Evolutionary conservation across 2,888 invertebrate genomes (phyloP), one percentile per base, ranked within the genome.

Genomic region (Mimumesa dahlbomi): DNA sequence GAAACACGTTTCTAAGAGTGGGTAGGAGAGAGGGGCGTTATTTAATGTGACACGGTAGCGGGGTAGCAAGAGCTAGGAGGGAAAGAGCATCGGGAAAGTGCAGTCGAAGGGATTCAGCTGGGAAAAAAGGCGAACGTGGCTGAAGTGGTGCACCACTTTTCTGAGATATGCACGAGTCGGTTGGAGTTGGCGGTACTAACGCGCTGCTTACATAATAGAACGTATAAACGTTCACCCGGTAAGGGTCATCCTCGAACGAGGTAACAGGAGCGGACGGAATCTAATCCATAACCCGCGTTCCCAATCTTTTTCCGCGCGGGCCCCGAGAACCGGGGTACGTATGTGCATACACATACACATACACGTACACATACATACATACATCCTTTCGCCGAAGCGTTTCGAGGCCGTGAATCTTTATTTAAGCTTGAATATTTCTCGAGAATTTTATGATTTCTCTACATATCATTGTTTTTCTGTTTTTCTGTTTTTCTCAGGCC

Each of bases 401-500:
- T n/a, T n/a, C n/a, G n/a, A n/a, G n/a, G n/a, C n/a, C n/a, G n/a
- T n/a, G n/a, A n/a, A n/a, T n/a, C n/a, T n/a, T n/a, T n/a, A n/a
- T n/a, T n/a, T n/a, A n/a, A n/a, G n/a, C n/a, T n/a, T n/a, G n/a
- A n/a, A n/a, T n/a, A n/a, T n/a, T n/a, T n/a, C n/a, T n/a, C n/a
- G n/a, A n/a, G n/a, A n/a, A n/a, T n/a, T n/a, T n/a, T n/a, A n/a
- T n/a, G n/a, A n/a, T n/a, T n/a, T n/a, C n/a, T n/a, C n/a, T n/a
- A n/a, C n/a, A n/a, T n/a, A n/a, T n/a, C n/a, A n/a, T n/a, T n/a
- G n/a, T n/a, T n/a, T n/a, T n/a, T n/a, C n/a, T n/a, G n/a, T n/a
- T n/a, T n/a, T n/a, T n/a, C n/a, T n/a, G n/a, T n/a, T n/a, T 71
- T 66, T 90, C 90, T 72, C 91, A 92, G 92, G 90, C 89, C 89